phyloP scores from a whole-genome alignment of 2,797 vertebrate genomes.

The Heterohyrax brucei region DNA sequence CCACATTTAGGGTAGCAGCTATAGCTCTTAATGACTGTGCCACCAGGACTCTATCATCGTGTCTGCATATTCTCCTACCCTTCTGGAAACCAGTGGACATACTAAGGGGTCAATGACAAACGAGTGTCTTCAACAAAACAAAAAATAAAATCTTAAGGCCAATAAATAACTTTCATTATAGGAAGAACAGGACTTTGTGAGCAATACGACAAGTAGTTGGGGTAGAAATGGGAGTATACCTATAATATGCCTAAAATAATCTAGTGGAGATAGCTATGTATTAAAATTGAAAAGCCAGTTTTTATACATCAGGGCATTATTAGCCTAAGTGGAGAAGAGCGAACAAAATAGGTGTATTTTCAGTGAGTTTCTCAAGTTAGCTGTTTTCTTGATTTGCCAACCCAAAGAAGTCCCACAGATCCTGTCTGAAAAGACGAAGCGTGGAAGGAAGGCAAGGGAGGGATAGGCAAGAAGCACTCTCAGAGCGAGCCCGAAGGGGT shows the following conservation, averaged over 20 bases:
- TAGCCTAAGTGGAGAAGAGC: not conserved
- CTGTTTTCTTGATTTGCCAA: not conserved
- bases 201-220: not conserved
- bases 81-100: not conserved
- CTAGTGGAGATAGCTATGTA: not conserved
- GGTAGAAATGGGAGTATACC: not conserved
- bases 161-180: not conserved
- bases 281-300: not conserved
- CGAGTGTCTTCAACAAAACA: not conserved
- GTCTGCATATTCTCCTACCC: not conserved
- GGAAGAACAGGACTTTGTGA: not conserved
- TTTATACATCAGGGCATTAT: not conserved
- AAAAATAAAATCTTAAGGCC: not conserved
- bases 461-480: not conserved
- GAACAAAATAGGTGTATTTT: not conserved
- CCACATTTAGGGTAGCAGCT: too few species aligned
- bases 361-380: not conserved
- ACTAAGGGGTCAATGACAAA: not conserved
- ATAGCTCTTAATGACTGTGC: too few species aligned
- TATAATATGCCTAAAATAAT: not conserved
- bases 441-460: not conserved
- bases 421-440: not conserved
- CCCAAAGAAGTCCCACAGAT: not conserved
- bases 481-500: not conserved
- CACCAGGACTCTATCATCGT: too few species aligned